These are phyloP conservation scores for Gibbula magus DNA, from an alignment of 2,888 invertebrate species.

Conservation along the genomic window DNA sequence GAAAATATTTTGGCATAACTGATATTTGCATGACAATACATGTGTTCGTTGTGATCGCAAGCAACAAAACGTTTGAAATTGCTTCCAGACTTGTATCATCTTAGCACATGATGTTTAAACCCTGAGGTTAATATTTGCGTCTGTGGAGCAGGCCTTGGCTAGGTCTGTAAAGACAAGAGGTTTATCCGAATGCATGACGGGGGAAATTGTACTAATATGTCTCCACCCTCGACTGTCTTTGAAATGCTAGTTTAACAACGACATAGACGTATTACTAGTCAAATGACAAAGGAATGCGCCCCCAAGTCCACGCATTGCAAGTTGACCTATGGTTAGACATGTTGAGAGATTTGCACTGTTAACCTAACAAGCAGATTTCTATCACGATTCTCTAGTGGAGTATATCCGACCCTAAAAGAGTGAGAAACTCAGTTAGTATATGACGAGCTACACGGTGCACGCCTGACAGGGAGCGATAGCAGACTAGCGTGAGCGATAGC, in stretches of 20 bases:
- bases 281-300: too few species aligned
- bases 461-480: not conserved
- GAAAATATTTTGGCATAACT: not conserved
- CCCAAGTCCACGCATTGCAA: not conserved
- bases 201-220: too few species aligned
- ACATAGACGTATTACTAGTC: too few species aligned
- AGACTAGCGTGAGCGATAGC: not conserved
- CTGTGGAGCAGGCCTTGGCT: too few species aligned
- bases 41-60: not conserved
- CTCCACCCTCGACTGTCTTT: too few species aligned
- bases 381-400: not conserved
- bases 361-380: slow-evolving; percentile 5
- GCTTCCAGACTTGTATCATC: not conserved
- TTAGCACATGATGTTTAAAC: too few species aligned
- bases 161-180: too few species aligned
- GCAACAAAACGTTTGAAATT: not conserved
- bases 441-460: not conserved
- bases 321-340: not conserved
- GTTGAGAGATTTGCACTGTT: slow-evolving; percentile 17
- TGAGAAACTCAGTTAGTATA: not conserved
- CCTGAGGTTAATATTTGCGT: too few species aligned
- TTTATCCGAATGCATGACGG: too few species aligned
- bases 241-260: too few species aligned
- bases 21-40: slow-evolving; percentile 7
- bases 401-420: slow-evolving; percentile 9